These are phyloP conservation scores for Theristicus caerulescens DNA, from an alignment of 2,113 vertebrate species.

Conservation along the genomic window DNA sequence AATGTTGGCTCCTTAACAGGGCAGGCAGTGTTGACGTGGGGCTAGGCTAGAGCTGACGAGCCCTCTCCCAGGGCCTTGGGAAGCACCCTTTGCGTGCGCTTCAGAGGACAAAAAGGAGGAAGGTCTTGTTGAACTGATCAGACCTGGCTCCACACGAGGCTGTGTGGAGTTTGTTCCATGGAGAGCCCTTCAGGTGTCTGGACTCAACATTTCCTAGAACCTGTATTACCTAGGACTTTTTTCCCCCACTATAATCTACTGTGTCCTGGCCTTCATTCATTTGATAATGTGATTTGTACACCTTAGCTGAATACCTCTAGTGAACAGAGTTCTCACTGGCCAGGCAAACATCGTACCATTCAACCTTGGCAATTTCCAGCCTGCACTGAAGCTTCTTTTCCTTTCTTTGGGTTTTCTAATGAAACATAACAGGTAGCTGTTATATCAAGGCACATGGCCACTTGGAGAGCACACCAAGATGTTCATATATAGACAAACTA, in stretches of 20 bases:
- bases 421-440: not conserved
- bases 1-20: not conserved
- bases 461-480: not conserved
- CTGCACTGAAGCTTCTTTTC: not conserved
- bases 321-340: not conserved
- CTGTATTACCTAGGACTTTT: not conserved
- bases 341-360: not conserved
- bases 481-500: not conserved
- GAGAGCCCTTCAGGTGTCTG: not conserved
- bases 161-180: not conserved
- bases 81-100: not conserved
- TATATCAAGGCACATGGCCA: not conserved
- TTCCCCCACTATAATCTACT: not conserved
- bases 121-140: not conserved
- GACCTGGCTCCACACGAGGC: not conserved
- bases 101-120: not conserved
- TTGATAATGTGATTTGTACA: not conserved
- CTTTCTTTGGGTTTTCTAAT: not conserved
- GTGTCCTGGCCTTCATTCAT: not conserved
- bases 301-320: not conserved
- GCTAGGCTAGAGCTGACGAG: not conserved
- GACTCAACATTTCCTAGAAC: not conserved
- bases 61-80: not conserved
- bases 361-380: not conserved
- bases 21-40: fast-evolving